Evolutionary conservation across 2,888 invertebrate genomes (phyloP).

Genomic region (Metellina segmentata): DNA sequence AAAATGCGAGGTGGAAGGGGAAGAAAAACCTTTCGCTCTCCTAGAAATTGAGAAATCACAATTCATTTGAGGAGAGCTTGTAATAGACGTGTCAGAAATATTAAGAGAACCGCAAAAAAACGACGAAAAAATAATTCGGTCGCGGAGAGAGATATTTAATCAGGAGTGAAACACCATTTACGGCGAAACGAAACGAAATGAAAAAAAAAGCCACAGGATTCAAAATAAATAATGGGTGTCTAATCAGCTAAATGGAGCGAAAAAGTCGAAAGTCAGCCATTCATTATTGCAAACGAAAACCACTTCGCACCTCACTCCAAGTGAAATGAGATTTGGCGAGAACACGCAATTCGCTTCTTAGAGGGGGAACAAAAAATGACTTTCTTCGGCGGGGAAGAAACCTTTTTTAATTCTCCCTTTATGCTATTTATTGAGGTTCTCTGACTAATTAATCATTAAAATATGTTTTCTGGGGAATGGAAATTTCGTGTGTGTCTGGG

Average conservation of each 20-base stretch:
- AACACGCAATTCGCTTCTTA: slow-evolving; percentile 10
- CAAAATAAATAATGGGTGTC: neutral
- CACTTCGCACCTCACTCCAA: neutral
- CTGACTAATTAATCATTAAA: slow-evolving; percentile 28
- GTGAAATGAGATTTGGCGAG: neutral
- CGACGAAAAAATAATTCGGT: neutral
- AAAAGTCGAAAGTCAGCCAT: slow-evolving; percentile 30
- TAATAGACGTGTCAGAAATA: neutral
- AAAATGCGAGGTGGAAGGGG: neutral
- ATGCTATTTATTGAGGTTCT: slow-evolving; percentile 23
- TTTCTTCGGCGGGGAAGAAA: slow-evolving; percentile 18
- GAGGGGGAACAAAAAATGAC: slow-evolving; percentile 12
- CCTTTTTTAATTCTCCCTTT: slow-evolving; percentile 17
- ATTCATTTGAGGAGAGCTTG: neutral
- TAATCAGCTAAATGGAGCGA: slow-evolving; percentile 24
- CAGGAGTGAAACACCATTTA: neutral
- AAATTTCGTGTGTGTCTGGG: neutral
- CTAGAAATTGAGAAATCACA: neutral
- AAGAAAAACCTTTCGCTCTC: neutral
- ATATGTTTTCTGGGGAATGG: slow-evolving; percentile 4
- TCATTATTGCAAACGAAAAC: neutral
- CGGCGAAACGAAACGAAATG: neutral
- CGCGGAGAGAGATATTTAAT: neutral
- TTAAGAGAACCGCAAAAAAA: neutral
- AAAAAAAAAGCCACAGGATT: neutral